Base-by-base conservation (phyloP, 2,113 vertebrate genomes). In the Muntiacus muntjak region DNA sequence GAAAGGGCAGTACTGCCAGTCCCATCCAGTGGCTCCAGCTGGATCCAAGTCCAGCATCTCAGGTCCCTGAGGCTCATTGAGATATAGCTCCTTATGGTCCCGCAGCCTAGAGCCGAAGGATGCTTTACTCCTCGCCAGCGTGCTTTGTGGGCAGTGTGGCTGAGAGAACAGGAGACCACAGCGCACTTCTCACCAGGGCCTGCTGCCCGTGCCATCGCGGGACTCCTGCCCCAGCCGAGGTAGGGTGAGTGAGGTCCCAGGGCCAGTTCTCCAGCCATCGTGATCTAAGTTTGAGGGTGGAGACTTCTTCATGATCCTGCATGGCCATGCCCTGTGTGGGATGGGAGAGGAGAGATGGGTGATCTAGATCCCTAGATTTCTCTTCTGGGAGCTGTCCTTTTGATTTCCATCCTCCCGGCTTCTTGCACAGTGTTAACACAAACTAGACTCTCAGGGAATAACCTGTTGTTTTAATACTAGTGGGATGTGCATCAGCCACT, bases 141-240 rank as follows among this genome's bases (percentile, higher is more conserved):
- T 25, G 60, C 83, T 95, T 54, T 43, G 50, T 47, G 67, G 89
- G 89, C 89, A 28, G 6, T 5, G 1, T 76, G 60, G 12, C 21
- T 14, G 23, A n/a, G 55, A 43, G 76, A 55, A 25, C 1, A 16
- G 86, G 89, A 7, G 10, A 25, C 14, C 7, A 26, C 40, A 40
- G 7, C 19, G 7, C 33, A 14, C 15, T 23, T 45, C 25, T 30
- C 36, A 7, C 33, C 74, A 23, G 52, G 23, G 64, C 3, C 1
- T 28, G n/a, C 54, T 12, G 6, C 47, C 16, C 16, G 25, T 0
- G 1, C 78, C 36, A 2, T 40, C 7, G 55, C 25, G 0, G 2
- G 78, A 15, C 64, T 78, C 62, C 60, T 25, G 30, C 71, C 23
- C 52, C 15, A 45, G 45, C 28, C 3, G 14, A 55, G n/a, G 5